Evolutionary conservation across 2,888 invertebrate species (phyloP).

Genomic region (Sicus ferrugineus): DNA sequence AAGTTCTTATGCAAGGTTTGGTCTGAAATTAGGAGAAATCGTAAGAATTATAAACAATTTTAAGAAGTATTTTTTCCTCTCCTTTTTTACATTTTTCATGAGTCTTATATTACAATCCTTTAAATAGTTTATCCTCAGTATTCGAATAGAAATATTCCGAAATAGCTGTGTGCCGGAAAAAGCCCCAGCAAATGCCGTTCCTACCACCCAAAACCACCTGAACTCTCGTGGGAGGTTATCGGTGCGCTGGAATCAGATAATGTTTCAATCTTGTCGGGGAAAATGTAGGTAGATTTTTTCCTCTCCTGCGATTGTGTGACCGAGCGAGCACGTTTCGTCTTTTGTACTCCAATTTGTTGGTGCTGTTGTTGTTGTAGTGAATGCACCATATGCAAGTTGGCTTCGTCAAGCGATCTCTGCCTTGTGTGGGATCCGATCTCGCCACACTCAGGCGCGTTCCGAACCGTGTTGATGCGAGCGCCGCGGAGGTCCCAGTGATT

Average conservation of each 20-base stretch:
- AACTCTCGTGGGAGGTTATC: slow-evolving; percentile 55
- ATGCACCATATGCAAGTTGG: slow-evolving; percentile 38
- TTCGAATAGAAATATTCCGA: background rate
- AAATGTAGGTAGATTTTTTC: slow-evolving; percentile 30
- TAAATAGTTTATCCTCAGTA: background rate
- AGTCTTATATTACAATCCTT: background rate
- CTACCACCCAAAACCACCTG: slow-evolving; percentile 41
- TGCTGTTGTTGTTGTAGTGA: slow-evolving; percentile 4
- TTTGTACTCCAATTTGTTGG: slow-evolving; percentile 11
- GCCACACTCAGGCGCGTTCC: background rate
- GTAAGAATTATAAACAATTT: no score
- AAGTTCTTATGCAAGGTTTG: no score
- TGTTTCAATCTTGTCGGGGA: slow-evolving; percentile 61
- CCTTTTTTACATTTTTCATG: background rate
- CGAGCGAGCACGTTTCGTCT: slow-evolving; percentile 20
- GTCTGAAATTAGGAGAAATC: no score
- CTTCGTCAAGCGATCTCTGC: no score
- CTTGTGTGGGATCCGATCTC: slow-evolving; percentile 35
- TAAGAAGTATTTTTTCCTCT: no score
- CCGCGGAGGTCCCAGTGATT: slow-evolving; percentile 15
- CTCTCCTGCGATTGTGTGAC: slow-evolving; percentile 11
- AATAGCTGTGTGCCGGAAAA: no score
- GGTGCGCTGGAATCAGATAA: slow-evolving; percentile 56
- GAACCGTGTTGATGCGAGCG: background rate
- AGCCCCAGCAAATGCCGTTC: background rate